Evolutionary conservation across 2,113 vertebrate genomes (phyloP).

Genomic region (Gobius niger): DNA sequence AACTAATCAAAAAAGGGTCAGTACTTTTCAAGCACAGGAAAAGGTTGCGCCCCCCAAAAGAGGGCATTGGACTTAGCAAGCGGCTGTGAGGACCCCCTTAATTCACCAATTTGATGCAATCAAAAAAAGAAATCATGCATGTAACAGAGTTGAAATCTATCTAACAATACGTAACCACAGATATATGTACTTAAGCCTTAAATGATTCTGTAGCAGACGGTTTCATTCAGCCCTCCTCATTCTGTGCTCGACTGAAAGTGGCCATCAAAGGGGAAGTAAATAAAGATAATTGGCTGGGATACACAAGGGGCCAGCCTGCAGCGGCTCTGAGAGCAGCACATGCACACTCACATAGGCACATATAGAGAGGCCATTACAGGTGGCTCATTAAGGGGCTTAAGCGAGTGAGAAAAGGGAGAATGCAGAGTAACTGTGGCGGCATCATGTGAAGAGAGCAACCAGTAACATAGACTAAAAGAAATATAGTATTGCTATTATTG

Average conservation of each 20-base stretch:
- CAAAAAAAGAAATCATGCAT: too few relatives aligned
- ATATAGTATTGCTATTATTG: slow-evolving; percentile 28
- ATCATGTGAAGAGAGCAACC: slow-evolving; percentile 23
- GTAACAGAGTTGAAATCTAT: too few relatives aligned
- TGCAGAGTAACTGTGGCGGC: slow-evolving; percentile 38
- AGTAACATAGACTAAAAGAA: slow-evolving; percentile 18
- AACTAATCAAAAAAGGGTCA: too few relatives aligned
- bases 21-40: too few relatives aligned
- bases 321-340: slow-evolving; percentile 23
- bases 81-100: too few relatives aligned
- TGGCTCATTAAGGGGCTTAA: slow-evolving; percentile 62
- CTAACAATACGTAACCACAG: not conserved
- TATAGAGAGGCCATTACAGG: slow-evolving; percentile 33
- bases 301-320: slow-evolving; percentile 29
- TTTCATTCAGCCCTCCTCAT: slow-evolving; percentile 14
- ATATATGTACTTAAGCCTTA: slow-evolving; percentile 3
- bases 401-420: slow-evolving; percentile 42
- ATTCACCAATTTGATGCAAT: too few relatives aligned
- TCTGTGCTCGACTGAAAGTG: slow-evolving; percentile 36
- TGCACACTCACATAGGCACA: not conserved
- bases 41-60: too few relatives aligned
- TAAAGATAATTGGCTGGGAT: slow-evolving; percentile 57
- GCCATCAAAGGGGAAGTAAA: slow-evolving; percentile 42
- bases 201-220: slow-evolving; percentile 13
- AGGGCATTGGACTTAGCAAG: too few relatives aligned